A percentile compares a stretch with the other conserved stretches of the same genome.
Evolutionary conservation across 2,797 vertebrate genomes (phyloP).

Genomic region (Anableps anableps): DNA sequence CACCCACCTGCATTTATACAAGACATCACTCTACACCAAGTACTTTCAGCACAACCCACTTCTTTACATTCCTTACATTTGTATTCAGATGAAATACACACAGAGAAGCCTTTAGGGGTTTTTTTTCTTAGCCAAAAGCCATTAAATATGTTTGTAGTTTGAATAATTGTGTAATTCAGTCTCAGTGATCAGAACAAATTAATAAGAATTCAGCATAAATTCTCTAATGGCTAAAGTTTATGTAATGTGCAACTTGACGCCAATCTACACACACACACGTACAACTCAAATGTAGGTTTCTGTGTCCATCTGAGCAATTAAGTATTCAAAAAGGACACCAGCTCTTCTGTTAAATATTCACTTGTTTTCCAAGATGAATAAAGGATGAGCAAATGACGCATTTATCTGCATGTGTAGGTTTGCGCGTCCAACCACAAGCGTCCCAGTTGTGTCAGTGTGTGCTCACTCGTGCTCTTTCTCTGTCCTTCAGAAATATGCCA

Average conservation of each 20-base stretch:
- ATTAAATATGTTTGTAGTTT: not conserved
- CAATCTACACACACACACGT: constrained; percentile 15
- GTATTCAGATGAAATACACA: not conserved
- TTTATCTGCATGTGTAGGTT: constrained; percentile 55
- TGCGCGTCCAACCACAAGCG: constrained; percentile 14
- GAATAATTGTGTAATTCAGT: no score
- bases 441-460: not conserved
- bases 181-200: not conserved
- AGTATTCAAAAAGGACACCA: constrained; percentile 82
- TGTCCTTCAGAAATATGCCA: constrained; percentile 33
- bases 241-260: not conserved
- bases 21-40: constrained; percentile 2
- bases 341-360: constrained; percentile 81
- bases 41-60: not conserved
- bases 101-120: not conserved
- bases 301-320: constrained; percentile 73
- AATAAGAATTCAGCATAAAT: not conserved
- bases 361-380: constrained; percentile 84
- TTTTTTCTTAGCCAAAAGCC: not conserved
- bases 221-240: not conserved
- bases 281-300: constrained; percentile 21
- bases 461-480: not conserved
- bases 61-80: not conserved
- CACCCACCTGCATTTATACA: constrained; percentile 10
- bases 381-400: constrained; percentile 79